Percentiles rank a stretch among this genome's conserved stretches.
phyloP scores from a whole-genome alignment of 2,797 vertebrate genomes.

The Pantherophis vulpinus region DNA sequence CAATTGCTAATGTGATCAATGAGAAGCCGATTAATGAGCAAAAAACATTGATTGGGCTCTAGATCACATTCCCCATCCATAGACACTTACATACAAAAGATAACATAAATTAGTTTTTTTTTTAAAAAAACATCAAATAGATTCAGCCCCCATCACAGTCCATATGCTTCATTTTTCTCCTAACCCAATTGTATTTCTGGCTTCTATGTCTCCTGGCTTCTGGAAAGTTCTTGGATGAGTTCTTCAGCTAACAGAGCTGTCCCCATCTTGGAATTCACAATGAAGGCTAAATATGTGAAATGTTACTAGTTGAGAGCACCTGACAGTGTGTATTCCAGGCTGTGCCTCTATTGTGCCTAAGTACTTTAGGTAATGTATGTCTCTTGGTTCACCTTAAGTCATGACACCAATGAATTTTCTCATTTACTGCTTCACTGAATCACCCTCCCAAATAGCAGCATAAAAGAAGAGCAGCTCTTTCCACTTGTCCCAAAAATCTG shows the following conservation, averaged over 20 bases:
- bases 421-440: neutral
- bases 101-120: neutral
- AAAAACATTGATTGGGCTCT: neutral
- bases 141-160: neutral
- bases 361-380: neutral
- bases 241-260: neutral
- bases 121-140: neutral
- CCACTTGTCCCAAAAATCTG: neutral
- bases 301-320: neutral
- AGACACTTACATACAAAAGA: neutral
- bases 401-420: neutral
- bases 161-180: neutral
- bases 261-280: neutral
- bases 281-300: neutral
- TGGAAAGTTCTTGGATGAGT: neutral
- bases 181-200: neutral
- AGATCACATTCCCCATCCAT: neutral
- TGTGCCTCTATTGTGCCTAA: neutral
- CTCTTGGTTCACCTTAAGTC: neutral
- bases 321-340: neutral
- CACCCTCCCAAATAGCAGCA: neutral
- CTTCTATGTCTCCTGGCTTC: neutral
- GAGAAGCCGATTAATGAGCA: neutral
- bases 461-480: neutral
- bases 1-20: neutral